Conservation (phyloP, 2,113 vertebrate genomes). For the Arizona elegans region DNA sequence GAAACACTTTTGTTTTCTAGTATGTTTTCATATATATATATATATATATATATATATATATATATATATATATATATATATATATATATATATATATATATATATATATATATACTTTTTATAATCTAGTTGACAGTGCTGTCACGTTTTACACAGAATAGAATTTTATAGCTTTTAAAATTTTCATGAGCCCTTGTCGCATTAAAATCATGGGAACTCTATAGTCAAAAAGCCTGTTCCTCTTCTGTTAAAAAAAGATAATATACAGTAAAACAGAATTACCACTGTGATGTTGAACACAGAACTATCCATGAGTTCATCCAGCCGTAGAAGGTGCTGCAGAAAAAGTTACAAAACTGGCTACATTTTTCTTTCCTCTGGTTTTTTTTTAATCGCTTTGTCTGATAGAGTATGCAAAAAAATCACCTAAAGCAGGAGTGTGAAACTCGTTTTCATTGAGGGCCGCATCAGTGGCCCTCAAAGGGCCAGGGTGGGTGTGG, state of each 20-base stretch:
- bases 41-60: not conserved
- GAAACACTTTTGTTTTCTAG: not conserved
- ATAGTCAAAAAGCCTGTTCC: not conserved
- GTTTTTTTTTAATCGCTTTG: not conserved
- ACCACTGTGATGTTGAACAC: not conserved
- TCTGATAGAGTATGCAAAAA: not conserved
- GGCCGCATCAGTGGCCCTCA: too few species aligned
- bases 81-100: too few species aligned
- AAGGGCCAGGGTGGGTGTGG: too few species aligned
- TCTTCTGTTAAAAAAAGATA: not conserved
- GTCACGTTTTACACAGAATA: constrained; percentile 51
- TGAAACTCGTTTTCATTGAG: too few species aligned
- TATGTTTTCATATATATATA: constrained; percentile 32
- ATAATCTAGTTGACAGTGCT: constrained; percentile 41
- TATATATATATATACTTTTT: constrained; percentile 35
- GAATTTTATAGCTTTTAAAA: constrained; percentile 60
- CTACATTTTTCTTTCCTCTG: not conserved
- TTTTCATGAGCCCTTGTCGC: constrained; percentile 62
- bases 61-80: too few species aligned
- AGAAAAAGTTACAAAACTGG: not conserved
- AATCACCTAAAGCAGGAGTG: not conserved
- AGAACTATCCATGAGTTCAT: not conserved
- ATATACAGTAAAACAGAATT: not conserved
- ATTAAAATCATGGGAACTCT: not conserved
- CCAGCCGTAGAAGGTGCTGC: not conserved